Conservation (phyloP, 2,888 invertebrate species). For the Drosophila peninsularis region DNA sequence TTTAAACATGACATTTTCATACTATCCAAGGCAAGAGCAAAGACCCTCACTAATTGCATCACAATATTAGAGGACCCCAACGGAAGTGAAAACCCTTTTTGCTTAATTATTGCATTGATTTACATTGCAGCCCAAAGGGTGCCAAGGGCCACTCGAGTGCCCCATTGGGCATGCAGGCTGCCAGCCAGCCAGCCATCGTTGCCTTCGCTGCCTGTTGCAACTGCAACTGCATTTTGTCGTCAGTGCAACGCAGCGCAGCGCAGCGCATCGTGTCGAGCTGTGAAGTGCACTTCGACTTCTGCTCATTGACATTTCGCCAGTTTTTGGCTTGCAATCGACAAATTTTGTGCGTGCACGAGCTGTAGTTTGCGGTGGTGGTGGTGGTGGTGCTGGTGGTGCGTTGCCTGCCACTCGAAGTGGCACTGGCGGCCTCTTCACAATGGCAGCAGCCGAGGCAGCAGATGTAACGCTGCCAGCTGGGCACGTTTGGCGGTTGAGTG, state of each 20-base stretch:
- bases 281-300: conserved; percentile 41
- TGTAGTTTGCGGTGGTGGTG: conserved; percentile 68
- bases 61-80: background rate
- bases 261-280: conserved; percentile 6
- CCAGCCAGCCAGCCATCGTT: background rate
- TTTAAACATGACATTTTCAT: background rate
- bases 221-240: conserved; percentile 65
- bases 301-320: conserved; percentile 71
- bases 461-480: conserved; percentile 64
- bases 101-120: conserved; percentile 81
- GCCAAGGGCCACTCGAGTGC: conserved; percentile 53
- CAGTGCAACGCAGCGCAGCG: conserved; percentile 50
- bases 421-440: conserved; percentile 57
- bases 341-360: conserved; percentile 70
- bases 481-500: conserved; percentile 75
- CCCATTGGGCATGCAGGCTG: conserved; percentile 35
- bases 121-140: conserved; percentile 36
- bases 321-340: conserved; percentile 48
- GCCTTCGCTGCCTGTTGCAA: conserved; percentile 19
- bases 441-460: conserved; percentile 33
- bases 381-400: conserved; percentile 55
- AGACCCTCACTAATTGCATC: background rate
- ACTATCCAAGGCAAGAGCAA: background rate
- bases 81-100: conserved; percentile 40
- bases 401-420: conserved; percentile 30